Evolutionary conservation across 1,140 invertebrate genomes (phyloP), one percentile per base, ranked within the genome.

Genomic region (Delia radicum): DNA sequence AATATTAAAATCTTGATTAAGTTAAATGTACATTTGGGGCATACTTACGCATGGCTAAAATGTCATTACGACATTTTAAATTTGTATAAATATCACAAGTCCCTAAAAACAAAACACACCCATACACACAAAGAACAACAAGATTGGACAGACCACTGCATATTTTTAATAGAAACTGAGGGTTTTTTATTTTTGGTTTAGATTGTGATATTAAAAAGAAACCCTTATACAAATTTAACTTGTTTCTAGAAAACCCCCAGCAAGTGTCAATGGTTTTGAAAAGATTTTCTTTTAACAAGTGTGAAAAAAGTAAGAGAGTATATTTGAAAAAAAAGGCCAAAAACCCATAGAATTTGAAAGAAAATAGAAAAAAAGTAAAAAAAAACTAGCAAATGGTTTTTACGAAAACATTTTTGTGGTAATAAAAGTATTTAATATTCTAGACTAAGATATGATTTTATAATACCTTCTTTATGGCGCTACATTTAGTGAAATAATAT

Each of bases 1-100:
- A 65, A 65, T 65, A 65, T 65, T 65, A 65, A 65, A 65, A 65
- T 65, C 62, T 65, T 65, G 62, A 65, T 65, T 65, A 65, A 65
- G 62, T 28, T 65, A 65, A 65, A 65, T 65, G 62, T 65, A 65
- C 62, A 65, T 65, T 65, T 65, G 62, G 62, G 62, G 62, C 18
- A 65, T 28, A 15, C 26, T 65, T 29, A 65, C 62, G 62, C 62
- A 29, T 65, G 62, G 26, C 62, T 65, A 65, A 65, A 65, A 29
- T 29, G 62, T 65, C 62, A 65, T 65, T 65, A 42, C 10, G 37
- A 42, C 37, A 42, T 42, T 42, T 42, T 42, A 42, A 42, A 42
- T 42, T 8, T 8, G 2, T 10, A 42, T 8, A 3, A 42, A 15
- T 42, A 15, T 15, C 10, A 42, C n/a, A n/a, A 42, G 37, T 15